Base-by-base conservation (phyloP, 2,888 invertebrate genomes). In the Pardosa pseudoannulata region DNA sequence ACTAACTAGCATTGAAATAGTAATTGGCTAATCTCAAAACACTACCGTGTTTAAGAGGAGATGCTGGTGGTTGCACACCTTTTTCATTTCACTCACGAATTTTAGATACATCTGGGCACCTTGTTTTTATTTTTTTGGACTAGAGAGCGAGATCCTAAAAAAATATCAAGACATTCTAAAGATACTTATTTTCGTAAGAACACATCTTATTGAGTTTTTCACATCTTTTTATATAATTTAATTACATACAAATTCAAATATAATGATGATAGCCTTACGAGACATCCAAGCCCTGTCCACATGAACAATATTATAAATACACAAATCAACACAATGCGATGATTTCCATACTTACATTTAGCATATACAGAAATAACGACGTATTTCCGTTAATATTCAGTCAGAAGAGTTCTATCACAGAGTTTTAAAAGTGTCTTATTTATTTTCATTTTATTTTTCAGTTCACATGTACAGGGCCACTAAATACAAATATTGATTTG, bases 121-220 rank as follows among this genome's bases (percentile, higher is more conserved):
- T 76, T 67, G 76, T 72, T 76, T 56, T n/a, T n/a, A n/a, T n/a
- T n/a, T n/a, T n/a, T 56, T 65, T 72, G 83, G 76, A 83, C 82
- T 82, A 82, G 75, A 75, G 62, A 68, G 62, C 56, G 65, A 72
- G 71, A 65, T 19, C 71, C n/a, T 71, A 65, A 41, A 32, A 31
- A 56, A 56, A 56, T 23, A 56, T 56, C 46, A 56, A 56, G 19
- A 56, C 56, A 56, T 16, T 23, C n/a, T 56, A 46, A 6, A 19
- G 56, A 56, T 19, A 56, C 16, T 23, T 56, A 56, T 23, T 23
- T 56, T 23, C 56, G 23, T 56, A 1, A 56, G 19, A 56, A 56
- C 56, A 46, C 46, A 56, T 16, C 3, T 56, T 56, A 56, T 56
- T 56, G 7, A 36, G 36, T 56, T 56, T 23, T 23, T 23, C 3